phyloP scores from a whole-genome alignment of 2,797 vertebrate genomes.

The Pachyuromys duprasi region DNA sequence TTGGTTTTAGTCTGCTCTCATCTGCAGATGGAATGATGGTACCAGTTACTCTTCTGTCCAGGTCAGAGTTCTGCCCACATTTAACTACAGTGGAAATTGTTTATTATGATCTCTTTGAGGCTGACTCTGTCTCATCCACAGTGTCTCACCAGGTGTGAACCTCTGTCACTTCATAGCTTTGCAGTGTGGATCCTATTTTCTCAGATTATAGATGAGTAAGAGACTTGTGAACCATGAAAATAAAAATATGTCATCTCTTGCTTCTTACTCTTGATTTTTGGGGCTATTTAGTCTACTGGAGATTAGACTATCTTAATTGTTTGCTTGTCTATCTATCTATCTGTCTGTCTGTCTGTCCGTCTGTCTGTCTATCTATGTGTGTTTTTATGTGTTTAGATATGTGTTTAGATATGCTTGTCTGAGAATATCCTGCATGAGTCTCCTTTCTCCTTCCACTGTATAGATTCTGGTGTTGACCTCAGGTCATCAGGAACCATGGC shows the following conservation, averaged over 20 bases:
- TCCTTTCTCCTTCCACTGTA: not conserved
- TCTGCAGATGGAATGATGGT: constrained; percentile 34
- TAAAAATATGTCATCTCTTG: constrained; percentile 44
- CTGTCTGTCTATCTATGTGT: not conserved
- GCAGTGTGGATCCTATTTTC: constrained; percentile 29
- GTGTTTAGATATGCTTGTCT: not conserved
- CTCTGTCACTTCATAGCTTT: constrained; percentile 44
- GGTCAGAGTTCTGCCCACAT: constrained; percentile 13
- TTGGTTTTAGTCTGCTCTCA: not conserved
- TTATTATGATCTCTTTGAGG: constrained; percentile 34
- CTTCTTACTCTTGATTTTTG: constrained; percentile 61
- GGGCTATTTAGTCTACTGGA: constrained; percentile 38
- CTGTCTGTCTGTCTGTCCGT: not conserved
- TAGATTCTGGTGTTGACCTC: not conserved
- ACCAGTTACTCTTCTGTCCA: constrained; percentile 52
- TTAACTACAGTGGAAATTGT: constrained; percentile 47
- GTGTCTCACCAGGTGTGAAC: constrained; percentile 31
- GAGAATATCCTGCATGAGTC: not conserved
- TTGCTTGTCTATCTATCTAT: not conserved
- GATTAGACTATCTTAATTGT: not conserved
- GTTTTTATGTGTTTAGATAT: not conserved
- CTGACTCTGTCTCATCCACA: constrained; percentile 5
- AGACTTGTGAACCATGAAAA: constrained; percentile 67
- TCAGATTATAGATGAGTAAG: constrained; percentile 69
- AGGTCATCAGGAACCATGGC: not conserved